Percentiles rank a stretch among this genome's conserved stretches.
These are phyloP conservation scores for Eupleurogrammus muticus DNA, from an alignment of 2,797 vertebrate species.

Conservation along the genomic window DNA sequence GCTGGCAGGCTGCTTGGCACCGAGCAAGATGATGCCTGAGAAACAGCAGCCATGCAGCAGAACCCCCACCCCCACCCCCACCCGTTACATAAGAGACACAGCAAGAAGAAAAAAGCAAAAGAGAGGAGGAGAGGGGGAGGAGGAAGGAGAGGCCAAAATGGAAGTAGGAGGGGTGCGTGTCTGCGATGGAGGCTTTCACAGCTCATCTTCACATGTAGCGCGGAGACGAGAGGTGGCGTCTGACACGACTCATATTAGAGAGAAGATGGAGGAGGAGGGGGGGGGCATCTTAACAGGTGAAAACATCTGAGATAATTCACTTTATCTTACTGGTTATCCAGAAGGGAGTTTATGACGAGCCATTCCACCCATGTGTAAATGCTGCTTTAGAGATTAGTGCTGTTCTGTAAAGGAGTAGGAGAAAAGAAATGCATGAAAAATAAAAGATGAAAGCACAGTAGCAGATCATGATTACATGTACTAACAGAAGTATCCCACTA, in stretches of 20 bases:
- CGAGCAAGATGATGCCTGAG: constrained; percentile 61
- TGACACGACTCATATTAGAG: constrained; percentile 44
- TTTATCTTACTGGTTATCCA: too few species aligned
- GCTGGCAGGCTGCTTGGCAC: constrained; percentile 55
- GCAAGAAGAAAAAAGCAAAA: constrained; percentile 57
- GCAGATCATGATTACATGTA: too few species aligned
- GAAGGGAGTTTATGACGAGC: too few species aligned
- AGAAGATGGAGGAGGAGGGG: constrained; percentile 2
- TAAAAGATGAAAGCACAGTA: too few species aligned
- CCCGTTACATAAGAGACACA: constrained; percentile 80
- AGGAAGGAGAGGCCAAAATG: constrained; percentile 64
- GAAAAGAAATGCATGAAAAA: too few species aligned
- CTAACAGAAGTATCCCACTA: too few species aligned
- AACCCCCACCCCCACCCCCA: constrained; percentile 73
- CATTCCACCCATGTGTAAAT: too few species aligned
- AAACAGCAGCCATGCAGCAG: constrained; percentile 73
- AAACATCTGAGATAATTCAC: too few species aligned
- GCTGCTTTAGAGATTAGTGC: too few species aligned
- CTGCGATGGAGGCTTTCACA: constrained; percentile 52
- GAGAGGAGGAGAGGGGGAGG: constrained; percentile 33
- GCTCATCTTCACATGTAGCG: constrained; percentile 60
- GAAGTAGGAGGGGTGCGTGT: constrained; percentile 54
- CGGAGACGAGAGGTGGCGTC: constrained; percentile 39
- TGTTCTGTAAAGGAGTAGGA: too few species aligned
- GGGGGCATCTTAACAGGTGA: constrained; percentile 6